These are phyloP conservation scores for Acromyrmex heyeri DNA, from an alignment of 1,140 invertebrate species.

Conservation along the genomic window DNA sequence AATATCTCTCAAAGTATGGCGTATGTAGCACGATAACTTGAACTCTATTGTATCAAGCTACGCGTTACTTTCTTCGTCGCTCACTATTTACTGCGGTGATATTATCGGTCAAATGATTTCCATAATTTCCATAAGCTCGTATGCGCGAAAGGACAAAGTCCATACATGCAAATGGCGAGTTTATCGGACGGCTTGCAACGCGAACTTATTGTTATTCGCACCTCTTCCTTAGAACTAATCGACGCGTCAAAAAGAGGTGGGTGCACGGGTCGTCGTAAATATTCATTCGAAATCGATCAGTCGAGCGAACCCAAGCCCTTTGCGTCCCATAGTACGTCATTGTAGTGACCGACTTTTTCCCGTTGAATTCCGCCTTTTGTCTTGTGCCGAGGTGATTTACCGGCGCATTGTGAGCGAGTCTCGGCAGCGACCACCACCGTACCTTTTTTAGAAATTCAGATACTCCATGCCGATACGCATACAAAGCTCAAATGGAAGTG, in stretches of 20 bases:
- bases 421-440: not conserved
- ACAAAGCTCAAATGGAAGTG: slow-evolving; percentile 42
- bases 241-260: slow-evolving; percentile 38
- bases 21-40: slow-evolving; percentile 19
- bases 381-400: slow-evolving; percentile 53
- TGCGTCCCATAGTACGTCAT: slow-evolving; percentile 36
- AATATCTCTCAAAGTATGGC: slow-evolving; percentile 37
- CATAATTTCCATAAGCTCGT: slow-evolving; percentile 57
- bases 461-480: slow-evolving; percentile 42
- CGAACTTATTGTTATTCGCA: slow-evolving; percentile 56
- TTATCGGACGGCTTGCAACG: slow-evolving; percentile 35
- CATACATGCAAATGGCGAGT: slow-evolving; percentile 48
- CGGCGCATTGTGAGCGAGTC: slow-evolving; percentile 46
- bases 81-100: slow-evolving; percentile 27
- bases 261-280: slow-evolving; percentile 52
- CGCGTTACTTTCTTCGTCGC: slow-evolving; percentile 23
- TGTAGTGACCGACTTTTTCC: slow-evolving; percentile 64
- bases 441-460: slow-evolving; percentile 62
- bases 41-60: slow-evolving; percentile 8
- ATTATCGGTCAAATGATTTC: slow-evolving; percentile 47
- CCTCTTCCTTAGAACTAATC: slow-evolving; percentile 59
- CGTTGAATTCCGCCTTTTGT: slow-evolving; percentile 53
- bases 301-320: slow-evolving; percentile 19
- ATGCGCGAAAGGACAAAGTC: slow-evolving; percentile 49
- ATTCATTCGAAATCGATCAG: slow-evolving; percentile 65